phyloP scores from a whole-genome alignment of 64 coral and sea anemone species.

The Actinia equina region DNA sequence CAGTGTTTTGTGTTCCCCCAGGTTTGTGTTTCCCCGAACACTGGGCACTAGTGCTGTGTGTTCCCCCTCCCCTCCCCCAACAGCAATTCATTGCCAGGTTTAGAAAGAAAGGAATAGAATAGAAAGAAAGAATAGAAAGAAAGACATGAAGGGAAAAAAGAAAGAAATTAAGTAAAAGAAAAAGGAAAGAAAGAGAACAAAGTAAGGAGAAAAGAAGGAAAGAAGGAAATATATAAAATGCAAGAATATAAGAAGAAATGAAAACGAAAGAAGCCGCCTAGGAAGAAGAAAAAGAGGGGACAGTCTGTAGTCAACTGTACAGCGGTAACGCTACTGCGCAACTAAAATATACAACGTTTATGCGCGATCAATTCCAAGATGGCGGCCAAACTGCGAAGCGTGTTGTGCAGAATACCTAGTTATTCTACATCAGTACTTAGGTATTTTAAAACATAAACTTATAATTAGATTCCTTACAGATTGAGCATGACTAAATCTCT shows the following conservation, averaged over 20 bases:
- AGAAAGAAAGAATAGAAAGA: no score
- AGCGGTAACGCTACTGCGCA: not conserved
- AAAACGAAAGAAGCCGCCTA: no score
- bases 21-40: no score
- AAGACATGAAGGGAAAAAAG: no score
- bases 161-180: not conserved
- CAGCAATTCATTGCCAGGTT: no score
- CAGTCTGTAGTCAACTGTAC: not conserved
- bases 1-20: no score
- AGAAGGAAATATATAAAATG: no score
- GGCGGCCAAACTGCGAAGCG: conserved; percentile 42
- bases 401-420: not conserved
- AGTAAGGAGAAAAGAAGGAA: not conserved
- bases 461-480: not conserved
- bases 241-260: no score
- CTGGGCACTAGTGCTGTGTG: no score
- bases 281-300: not conserved
- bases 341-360: not conserved
- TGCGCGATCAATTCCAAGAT: conserved; percentile 46
- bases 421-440: not conserved
- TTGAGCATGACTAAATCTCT: not conserved
- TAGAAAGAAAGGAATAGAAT: no score
- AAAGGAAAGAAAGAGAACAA: not conserved
- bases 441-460: not conserved
- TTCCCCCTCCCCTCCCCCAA: no score